A percentile compares a stretch with the other conserved stretches of the same genome.
These are phyloP conservation scores for Agrypnia vestita DNA, from an alignment of 1,140 invertebrate species.

Conservation along the genomic window DNA sequence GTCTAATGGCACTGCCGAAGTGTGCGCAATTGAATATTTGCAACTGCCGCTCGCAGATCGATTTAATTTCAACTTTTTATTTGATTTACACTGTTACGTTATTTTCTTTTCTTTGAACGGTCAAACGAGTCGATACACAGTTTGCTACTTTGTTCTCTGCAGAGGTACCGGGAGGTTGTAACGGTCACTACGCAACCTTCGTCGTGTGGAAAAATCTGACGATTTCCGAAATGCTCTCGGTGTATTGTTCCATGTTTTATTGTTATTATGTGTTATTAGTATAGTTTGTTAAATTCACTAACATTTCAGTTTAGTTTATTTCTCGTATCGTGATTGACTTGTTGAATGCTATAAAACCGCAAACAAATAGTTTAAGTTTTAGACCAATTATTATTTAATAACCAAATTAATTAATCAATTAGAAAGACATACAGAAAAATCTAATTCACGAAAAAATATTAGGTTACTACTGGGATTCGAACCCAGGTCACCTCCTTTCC, in stretches of 20 bases:
- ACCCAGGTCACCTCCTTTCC: no score
- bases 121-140: constrained; percentile 19
- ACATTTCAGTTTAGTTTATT: constrained; percentile 4
- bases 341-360: not conserved
- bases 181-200: not conserved
- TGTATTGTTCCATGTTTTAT: not conserved
- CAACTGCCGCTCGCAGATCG: constrained; percentile 25
- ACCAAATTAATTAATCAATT: no score
- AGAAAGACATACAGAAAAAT: no score
- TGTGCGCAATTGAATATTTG: constrained; percentile 39
- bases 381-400: no score
- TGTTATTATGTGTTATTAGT: not conserved
- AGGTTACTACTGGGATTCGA: no score
- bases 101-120: constrained; percentile 33
- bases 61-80: constrained; percentile 48
- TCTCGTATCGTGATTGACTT: not conserved
- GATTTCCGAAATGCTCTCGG: not conserved
- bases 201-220: not conserved
- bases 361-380: no score
- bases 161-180: not conserved
- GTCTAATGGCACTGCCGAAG: not conserved
- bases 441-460: no score
- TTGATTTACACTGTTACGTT: constrained; percentile 36
- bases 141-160: constrained; percentile 1
- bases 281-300: not conserved